Evolutionary conservation across 2,113 vertebrate species (phyloP).

Genomic region (Strix uralensis): DNA sequence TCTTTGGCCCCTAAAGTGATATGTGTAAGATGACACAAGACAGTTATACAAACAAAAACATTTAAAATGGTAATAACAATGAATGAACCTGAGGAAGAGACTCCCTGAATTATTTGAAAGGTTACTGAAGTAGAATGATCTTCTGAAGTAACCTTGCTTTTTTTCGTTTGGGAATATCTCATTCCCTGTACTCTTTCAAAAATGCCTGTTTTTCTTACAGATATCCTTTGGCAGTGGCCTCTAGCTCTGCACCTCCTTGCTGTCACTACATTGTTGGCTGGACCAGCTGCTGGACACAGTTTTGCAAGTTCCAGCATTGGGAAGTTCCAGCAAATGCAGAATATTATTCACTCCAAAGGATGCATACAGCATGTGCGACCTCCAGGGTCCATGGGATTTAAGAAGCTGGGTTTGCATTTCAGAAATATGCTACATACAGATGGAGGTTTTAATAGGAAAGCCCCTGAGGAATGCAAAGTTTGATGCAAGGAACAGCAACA

Average conservation of each 20-base stretch:
- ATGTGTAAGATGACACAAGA: neutral
- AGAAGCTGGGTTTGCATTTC: neutral
- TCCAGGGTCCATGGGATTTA: neutral
- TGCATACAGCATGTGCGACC: neutral
- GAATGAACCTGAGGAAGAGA: neutral
- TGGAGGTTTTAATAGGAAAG: neutral
- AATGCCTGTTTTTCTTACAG: neutral
- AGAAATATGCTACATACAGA: neutral
- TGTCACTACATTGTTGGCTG: rapidly evolving
- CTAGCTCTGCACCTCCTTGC: neutral
- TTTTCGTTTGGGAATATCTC: neutral
- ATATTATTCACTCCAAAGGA: neutral
- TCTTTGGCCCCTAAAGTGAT: neutral
- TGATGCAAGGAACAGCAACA: neutral
- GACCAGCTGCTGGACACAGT: neutral
- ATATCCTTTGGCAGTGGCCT: neutral
- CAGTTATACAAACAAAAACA: neutral
- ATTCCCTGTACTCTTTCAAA: neutral
- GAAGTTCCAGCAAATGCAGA: neutral
- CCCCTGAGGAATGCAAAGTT: neutral
- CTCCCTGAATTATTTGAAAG: neutral
- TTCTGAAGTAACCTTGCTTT: neutral
- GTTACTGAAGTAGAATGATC: neutral
- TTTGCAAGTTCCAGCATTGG: neutral
- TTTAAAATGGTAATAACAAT: neutral